phyloP scores from a whole-genome alignment of 2,797 vertebrate species.

The Hirundo rustica region DNA sequence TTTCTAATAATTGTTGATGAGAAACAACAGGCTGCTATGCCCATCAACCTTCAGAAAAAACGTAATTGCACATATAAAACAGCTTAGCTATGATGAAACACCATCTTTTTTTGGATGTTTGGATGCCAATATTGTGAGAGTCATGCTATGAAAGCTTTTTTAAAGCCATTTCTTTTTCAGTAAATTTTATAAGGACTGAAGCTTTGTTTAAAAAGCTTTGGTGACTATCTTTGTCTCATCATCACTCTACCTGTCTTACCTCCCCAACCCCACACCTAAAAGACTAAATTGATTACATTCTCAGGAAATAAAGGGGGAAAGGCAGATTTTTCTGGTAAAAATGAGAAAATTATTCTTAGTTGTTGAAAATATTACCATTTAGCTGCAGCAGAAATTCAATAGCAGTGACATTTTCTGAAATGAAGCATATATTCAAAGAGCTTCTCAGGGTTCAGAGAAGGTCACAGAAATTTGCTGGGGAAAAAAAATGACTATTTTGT shows the following conservation, averaged over 20 bases:
- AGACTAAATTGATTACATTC: neutral
- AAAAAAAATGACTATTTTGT: neutral
- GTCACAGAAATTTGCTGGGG: neutral
- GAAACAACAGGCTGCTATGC: neutral
- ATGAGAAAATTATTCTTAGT: neutral
- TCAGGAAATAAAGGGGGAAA: neutral
- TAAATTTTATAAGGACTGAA: neutral
- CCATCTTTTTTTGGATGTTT: neutral
- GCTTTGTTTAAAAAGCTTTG: neutral
- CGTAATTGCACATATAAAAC: neutral
- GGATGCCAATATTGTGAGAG: neutral
- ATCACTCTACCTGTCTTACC: neutral
- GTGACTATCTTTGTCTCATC: neutral
- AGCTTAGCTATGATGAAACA: neutral
- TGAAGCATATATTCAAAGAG: neutral
- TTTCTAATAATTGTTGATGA: neutral
- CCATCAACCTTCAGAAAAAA: neutral
- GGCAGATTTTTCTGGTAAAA: neutral
- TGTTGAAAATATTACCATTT: neutral
- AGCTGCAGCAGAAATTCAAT: neutral
- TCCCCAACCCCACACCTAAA: neutral
- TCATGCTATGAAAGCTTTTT: neutral
- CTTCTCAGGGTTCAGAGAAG: neutral
- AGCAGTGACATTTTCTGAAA: neutral
- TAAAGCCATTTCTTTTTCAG: neutral